Evolutionary conservation across 2,113 vertebrate species (phyloP).

Genomic region (Opisthocomus hoazin): DNA sequence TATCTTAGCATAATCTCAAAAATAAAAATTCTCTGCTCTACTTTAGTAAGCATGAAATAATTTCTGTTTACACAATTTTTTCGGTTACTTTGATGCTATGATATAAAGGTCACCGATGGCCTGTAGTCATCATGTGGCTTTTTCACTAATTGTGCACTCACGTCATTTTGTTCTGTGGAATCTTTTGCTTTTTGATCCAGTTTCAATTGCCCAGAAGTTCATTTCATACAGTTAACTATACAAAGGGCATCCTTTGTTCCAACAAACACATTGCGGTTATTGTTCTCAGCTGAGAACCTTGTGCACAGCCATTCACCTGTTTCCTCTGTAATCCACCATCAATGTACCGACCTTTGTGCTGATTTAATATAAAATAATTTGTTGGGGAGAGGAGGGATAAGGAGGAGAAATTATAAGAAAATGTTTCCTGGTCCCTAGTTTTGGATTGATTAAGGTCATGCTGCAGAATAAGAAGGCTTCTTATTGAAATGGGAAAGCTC

Average conservation of each 20-base stretch:
- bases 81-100: constrained; percentile 6
- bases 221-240: neutral
- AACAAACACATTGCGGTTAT: neutral
- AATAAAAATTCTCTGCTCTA: constrained; percentile 8
- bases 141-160: constrained; percentile 18
- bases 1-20: constrained; percentile 22
- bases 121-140: constrained; percentile 7
- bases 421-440: neutral
- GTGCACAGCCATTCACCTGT: constrained; percentile 35
- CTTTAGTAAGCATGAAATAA: neutral
- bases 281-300: constrained; percentile 18
- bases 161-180: neutral
- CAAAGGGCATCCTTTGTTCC: constrained; percentile 46
- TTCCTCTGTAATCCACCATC: neutral
- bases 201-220: constrained; percentile 44
- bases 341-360: neutral
- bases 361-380: neutral
- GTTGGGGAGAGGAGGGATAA: neutral
- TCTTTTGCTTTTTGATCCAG: constrained; percentile 40
- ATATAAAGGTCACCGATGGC: constrained; percentile 40
- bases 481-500: neutral
- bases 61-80: constrained; percentile 39
- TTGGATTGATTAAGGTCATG: neutral
- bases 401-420: neutral
- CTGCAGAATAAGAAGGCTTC: neutral